Conservation (phyloP, 2,888 invertebrate species). For the Drosophila ezoana region DNA sequence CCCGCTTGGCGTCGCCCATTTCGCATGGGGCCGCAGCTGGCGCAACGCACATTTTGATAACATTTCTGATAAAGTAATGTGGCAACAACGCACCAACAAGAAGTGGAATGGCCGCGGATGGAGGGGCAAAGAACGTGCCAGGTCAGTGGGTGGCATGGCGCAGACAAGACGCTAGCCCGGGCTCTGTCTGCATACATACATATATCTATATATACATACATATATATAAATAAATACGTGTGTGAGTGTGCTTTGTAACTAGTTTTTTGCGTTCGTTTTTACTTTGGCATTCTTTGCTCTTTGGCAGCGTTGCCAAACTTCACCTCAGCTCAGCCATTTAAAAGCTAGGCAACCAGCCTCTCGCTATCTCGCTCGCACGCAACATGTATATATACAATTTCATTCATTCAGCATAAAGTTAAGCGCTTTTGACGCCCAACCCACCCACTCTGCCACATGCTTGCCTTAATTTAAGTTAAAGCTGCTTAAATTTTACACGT, state of each 20-base stretch:
- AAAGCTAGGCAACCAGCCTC: constrained; percentile 38
- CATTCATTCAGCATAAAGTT: constrained; percentile 70
- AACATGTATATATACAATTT: constrained; percentile 64
- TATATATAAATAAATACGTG: constrained; percentile 18
- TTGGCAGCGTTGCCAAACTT: constrained; percentile 64
- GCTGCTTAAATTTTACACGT: constrained; percentile 38
- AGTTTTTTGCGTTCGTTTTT: constrained; percentile 76
- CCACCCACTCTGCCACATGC: background rate
- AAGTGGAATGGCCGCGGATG: background rate
- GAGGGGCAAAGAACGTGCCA: constrained; percentile 62
- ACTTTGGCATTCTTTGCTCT: constrained; percentile 65
- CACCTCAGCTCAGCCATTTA: constrained; percentile 37
- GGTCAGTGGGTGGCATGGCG: constrained; percentile 76
- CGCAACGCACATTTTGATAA: constrained; percentile 80
- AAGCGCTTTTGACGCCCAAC: constrained; percentile 20
- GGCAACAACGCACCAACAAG: constrained; percentile 70
- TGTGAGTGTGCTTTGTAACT: constrained; percentile 62
- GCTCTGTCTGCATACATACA: constrained; percentile 13
- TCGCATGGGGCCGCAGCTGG: constrained; percentile 65
- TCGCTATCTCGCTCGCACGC: constrained; percentile 15
- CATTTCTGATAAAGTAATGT: constrained; percentile 79
- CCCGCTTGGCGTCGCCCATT: constrained; percentile 7
- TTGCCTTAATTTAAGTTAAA: constrained; percentile 53
- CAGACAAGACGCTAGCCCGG: constrained; percentile 51
- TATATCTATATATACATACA: constrained; percentile 1